Evolutionary conservation across 2,797 vertebrate genomes (phyloP).

Genomic region (Dendrocincla tyrannina): DNA sequence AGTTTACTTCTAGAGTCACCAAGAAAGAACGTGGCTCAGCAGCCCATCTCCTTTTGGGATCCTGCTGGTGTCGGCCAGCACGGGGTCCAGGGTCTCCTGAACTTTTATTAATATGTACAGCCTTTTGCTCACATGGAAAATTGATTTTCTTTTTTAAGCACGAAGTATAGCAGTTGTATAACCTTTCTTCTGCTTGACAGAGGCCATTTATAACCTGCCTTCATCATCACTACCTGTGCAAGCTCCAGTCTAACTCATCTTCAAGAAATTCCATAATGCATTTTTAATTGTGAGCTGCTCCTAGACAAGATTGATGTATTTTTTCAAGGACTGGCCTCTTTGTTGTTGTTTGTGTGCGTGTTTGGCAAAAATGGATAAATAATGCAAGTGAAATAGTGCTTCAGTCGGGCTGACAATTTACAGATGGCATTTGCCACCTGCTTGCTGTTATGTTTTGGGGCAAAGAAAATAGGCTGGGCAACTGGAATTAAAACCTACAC

Average conservation of each 20-base stretch:
- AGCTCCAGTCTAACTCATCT: conserved; percentile 52
- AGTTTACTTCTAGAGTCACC: neutral
- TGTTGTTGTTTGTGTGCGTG: neutral
- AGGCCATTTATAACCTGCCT: conserved; percentile 72
- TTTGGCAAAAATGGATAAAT: neutral
- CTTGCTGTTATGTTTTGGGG: conserved; percentile 55
- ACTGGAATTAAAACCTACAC: conserved; percentile 35
- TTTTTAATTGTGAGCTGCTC: conserved; percentile 74
- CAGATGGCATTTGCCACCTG: conserved; percentile 15
- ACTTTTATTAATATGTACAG: conserved; percentile 62
- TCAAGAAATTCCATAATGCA: conserved; percentile 59
- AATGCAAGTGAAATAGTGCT: neutral
- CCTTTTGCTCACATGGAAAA: conserved; percentile 64
- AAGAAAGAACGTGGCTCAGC: neutral
- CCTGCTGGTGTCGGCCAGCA: fast-evolving
- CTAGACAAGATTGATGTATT: conserved; percentile 67
- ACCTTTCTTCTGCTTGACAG: conserved; percentile 71
- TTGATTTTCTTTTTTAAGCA: conserved; percentile 75
- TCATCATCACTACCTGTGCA: conserved; percentile 39
- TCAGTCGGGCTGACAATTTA: conserved; percentile 54
- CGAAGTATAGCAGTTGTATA: conserved; percentile 62
- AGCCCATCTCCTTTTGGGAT: neutral
- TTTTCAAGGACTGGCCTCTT: conserved; percentile 62
- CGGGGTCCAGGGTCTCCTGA: neutral
- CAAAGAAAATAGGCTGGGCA: conserved; percentile 16